These are phyloP conservation scores for Macrotus californicus DNA, from an alignment of 2,113 vertebrate genomes.

Conservation along the genomic window DNA sequence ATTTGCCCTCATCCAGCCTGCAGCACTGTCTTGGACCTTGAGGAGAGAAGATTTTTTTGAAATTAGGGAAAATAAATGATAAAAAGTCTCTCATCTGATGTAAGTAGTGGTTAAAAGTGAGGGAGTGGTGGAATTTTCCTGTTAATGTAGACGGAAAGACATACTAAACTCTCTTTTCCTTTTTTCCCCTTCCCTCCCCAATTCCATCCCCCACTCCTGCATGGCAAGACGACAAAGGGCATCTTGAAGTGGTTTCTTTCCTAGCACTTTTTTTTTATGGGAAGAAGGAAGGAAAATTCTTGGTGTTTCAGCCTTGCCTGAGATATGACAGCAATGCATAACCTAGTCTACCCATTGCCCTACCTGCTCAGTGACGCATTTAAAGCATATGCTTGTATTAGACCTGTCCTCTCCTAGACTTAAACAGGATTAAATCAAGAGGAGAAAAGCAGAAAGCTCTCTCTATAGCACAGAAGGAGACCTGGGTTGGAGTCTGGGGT, in stretches of 20 bases:
- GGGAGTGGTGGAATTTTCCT: not conserved
- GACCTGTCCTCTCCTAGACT: not conserved
- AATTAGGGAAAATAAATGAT: not conserved
- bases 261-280: not conserved
- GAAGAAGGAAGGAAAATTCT: not conserved
- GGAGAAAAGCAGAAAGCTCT: not conserved
- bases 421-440: not conserved
- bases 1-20: not conserved
- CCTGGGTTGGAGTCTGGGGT: not conserved
- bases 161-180: not conserved
- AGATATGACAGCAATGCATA: not conserved
- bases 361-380: not conserved
- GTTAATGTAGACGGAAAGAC: not conserved
- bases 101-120: not conserved
- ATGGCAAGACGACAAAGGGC: not conserved
- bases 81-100: not conserved
- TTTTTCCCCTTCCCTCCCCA: not conserved
- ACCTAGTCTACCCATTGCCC: rapidly evolving
- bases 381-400: not conserved
- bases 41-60: not conserved
- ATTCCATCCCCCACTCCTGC: rapidly evolving
- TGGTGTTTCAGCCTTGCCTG: not conserved
- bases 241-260: not conserved
- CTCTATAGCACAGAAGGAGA: not conserved
- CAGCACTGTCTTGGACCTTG: not conserved